Base-by-base conservation (phyloP, 2,113 vertebrate species). In the Onychorhynchus coronatus region DNA sequence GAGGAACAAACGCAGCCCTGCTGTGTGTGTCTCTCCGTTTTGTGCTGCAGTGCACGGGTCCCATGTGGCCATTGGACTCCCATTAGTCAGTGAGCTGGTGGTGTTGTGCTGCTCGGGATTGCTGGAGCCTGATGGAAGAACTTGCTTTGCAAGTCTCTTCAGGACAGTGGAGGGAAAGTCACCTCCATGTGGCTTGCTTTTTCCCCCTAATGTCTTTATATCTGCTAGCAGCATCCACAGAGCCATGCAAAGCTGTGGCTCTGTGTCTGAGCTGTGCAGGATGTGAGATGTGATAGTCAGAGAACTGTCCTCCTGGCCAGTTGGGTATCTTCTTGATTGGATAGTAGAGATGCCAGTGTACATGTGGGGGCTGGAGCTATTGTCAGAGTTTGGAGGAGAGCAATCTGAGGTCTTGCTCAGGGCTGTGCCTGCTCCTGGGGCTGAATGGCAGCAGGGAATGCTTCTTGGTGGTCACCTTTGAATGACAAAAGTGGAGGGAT, bases 171-270 rank as follows among this genome's bases (percentile, higher is more conserved):
- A 86, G 17, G 21, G 44, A 67, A 75, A 68, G 61, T 89, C 47
- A 78, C 2, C 50, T 78, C 35, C 4, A 2, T 0, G 0, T 70
- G 55, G 31, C 8, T 82, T 65, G 59, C 13, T 19, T 58, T 27
- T 41, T n/a, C 1, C 19, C 9, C 5, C 0, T 8, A 8, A 0
- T 33, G 24, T 42, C 37, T 85, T 67, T 39, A 33, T 61, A 0
- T 61, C 58, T 65, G 11, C 44, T 73, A 2, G 66, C 46, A 68
- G 59, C 23, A 73, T 63, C 30, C 9, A 10, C 39, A n/a, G 68
- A 56, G 42, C 46, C 1, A 0, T 61, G 50, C 35, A 39, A 28
- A 71, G 39, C 23, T 62, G 46, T 71, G 67, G 44, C 30, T 65
- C 17, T 33, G 17, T 77, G 65, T 52, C 39, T 42, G 62, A 85